Conservation (phyloP, 2,888 invertebrate species). For the Subacronicta megacephala region DNA sequence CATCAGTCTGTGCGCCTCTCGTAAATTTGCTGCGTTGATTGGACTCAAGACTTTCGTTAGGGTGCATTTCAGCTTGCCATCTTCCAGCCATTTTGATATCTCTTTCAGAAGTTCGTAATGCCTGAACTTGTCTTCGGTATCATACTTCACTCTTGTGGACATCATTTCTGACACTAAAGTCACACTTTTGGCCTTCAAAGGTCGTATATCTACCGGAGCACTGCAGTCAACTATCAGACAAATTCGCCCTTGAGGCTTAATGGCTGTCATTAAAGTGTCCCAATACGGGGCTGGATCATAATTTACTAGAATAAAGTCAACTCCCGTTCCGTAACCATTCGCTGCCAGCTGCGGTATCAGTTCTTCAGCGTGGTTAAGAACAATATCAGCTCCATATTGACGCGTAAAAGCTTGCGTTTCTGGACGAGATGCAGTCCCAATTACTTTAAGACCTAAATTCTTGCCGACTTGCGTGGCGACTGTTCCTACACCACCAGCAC, state of each 20-base stretch:
- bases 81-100: conserved; percentile 75
- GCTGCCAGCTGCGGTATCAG: conserved; percentile 73
- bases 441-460: conserved; percentile 76
- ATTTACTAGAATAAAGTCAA: conserved; percentile 80
- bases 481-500: conserved; percentile 83
- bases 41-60: conserved; percentile 75
- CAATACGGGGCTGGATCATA: conserved; percentile 84
- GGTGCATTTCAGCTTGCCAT: conserved; percentile 72
- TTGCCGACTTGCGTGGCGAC: conserved; percentile 79
- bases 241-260: conserved; percentile 81
- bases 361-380: conserved; percentile 77
- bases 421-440: conserved; percentile 80
- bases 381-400: conserved; percentile 73
- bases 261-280: conserved; percentile 75
- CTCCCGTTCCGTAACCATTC: conserved; percentile 73
- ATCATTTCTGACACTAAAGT: conserved; percentile 80
- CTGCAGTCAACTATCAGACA: conserved; percentile 81
- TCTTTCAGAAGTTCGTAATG: conserved; percentile 73
- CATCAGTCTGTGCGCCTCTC: conserved; percentile 76
- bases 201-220: conserved; percentile 72
- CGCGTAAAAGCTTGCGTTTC: conserved; percentile 73
- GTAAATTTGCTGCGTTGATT: conserved; percentile 79
- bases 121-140: conserved; percentile 77
- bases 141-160: conserved; percentile 77
- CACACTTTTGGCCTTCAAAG: conserved; percentile 80